Evolutionary conservation across 2,888 invertebrate genomes (phyloP), one percentile per base, ranked within the genome.

Genomic region (Polymixis lichenea): DNA sequence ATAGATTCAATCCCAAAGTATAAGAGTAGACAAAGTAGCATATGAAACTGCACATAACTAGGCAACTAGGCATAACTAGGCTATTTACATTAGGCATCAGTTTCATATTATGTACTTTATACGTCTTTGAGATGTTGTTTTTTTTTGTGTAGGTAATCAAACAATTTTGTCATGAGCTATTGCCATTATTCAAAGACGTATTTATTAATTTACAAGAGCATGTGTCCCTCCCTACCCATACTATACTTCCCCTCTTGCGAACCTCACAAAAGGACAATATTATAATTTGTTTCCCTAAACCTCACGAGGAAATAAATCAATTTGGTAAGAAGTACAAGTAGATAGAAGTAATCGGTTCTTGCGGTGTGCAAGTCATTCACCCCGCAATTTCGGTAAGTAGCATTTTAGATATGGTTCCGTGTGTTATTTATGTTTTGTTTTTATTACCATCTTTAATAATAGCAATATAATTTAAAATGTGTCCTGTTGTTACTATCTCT

Each of bases 291-390:
- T 78, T 61, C 55, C 55, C 25, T 6, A 64, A 66, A 75, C 69
- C 69, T 51, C 38, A 75, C 51, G 71, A 72, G 43, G 76, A 81
- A 87, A 85, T 88, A 86, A 84, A 87, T 86, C 86, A 85, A 87
- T 85, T 80, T 82, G 77, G 79, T 79, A 72, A 82, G 75, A 86
- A 75, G 74, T 67, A 80, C 46, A 53, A 49, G n/a, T 66, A 49
- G 11, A 73, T 62, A 62, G 49, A 80, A 80, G 72, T 84, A 78
- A 84, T 69, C 76, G 82, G 60, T 72, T 80, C 73, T 55, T 75
- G 77, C 69, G 77, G 46, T 65, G 72, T 75, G 72, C 78, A 77
- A 82, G 76, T 80, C 73, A 72, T 76, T 78, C 69, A 71, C 77
- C 68, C 71, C 70, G 55, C 77, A 82, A 83, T 87, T 84, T 85